A percentile compares a stretch with the other conserved stretches of the same genome.
Conservation (phyloP, 2,797 vertebrate genomes). For the Cheracebus regulus region DNA sequence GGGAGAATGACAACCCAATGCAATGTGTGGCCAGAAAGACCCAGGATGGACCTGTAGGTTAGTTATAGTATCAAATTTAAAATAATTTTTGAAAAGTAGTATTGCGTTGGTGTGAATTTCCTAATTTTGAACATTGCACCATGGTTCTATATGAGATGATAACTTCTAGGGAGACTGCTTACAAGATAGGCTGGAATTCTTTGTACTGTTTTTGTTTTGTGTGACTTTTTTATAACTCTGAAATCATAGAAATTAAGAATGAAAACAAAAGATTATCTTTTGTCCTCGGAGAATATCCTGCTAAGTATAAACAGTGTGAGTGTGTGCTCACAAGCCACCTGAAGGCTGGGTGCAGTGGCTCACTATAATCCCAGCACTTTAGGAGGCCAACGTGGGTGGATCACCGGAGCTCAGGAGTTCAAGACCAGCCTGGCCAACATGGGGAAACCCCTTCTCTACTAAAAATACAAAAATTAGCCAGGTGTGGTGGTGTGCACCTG, state of each 20-base stretch:
- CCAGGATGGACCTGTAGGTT: background rate
- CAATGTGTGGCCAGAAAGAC: background rate
- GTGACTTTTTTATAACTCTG: background rate
- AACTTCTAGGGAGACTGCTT: too few species aligned
- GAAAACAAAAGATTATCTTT: background rate
- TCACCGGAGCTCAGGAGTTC: background rate
- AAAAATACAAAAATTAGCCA: background rate
- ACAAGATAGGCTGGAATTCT: background rate
- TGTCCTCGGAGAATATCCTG: background rate
- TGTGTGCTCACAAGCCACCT: background rate
- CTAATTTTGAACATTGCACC: background rate
- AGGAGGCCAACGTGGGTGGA: accelerated
- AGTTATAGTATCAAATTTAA: background rate
- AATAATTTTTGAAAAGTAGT: background rate
- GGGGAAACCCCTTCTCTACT: background rate
- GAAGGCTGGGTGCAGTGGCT: background rate
- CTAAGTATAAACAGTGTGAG: background rate
- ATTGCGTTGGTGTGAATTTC: accelerated
- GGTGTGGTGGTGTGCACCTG: too few species aligned
- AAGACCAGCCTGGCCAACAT: background rate
- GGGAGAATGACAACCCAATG: background rate
- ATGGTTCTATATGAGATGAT: background rate
- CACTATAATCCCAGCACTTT: background rate
- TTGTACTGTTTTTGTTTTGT: background rate
- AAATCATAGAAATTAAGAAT: background rate